Evolutionary conservation across 2,888 invertebrate species (phyloP).

Genomic region (Synanthedon myopaeformis): DNA sequence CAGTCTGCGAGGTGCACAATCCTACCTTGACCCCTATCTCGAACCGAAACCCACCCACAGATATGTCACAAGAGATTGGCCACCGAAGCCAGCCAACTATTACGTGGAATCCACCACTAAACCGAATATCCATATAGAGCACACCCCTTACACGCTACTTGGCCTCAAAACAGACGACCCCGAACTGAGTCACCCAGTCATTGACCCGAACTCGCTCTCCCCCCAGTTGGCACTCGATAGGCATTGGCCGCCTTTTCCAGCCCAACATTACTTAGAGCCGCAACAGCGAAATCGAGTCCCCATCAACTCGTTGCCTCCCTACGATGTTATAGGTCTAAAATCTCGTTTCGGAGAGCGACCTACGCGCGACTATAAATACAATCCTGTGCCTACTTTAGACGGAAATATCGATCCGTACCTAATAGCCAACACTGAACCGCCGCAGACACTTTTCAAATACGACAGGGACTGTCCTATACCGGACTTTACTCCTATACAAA

Average conservation of each 20-base stretch:
- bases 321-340: constrained; percentile 57
- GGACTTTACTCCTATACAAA: constrained; percentile 40
- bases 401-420: constrained; percentile 54
- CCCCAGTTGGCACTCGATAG: constrained; percentile 48
- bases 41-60: constrained; percentile 53
- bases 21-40: constrained; percentile 31
- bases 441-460: constrained; percentile 52
- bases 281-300: constrained; percentile 34
- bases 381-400: constrained; percentile 47
- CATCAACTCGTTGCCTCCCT: constrained; percentile 48
- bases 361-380: constrained; percentile 49
- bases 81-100: constrained; percentile 52
- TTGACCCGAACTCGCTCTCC: constrained; percentile 47
- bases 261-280: constrained; percentile 55
- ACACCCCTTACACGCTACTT: constrained; percentile 51
- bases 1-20: constrained; percentile 60
- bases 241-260: constrained; percentile 61
- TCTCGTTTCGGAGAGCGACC: constrained; percentile 54
- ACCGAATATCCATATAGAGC: constrained; percentile 27
- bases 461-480: constrained; percentile 59
- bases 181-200: constrained; percentile 34
- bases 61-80: constrained; percentile 51
- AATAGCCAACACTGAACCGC: constrained; percentile 38
- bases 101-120: constrained; percentile 51
- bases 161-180: constrained; percentile 53